These are phyloP conservation scores for Hetaerina titia DNA, from an alignment of 2,888 invertebrate species.

Conservation along the genomic window DNA sequence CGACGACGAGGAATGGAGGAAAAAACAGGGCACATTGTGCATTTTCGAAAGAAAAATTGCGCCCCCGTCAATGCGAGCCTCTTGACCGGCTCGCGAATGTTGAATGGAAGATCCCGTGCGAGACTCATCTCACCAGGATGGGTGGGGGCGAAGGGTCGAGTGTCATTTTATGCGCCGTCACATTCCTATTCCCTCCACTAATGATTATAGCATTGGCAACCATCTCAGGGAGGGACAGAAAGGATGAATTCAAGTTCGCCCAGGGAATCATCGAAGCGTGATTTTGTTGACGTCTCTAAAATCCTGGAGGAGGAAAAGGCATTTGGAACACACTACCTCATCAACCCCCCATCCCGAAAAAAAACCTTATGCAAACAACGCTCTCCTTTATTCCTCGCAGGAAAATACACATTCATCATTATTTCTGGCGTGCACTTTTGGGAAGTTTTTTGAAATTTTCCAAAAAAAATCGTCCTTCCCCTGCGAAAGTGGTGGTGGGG, in stretches of 20 bases:
- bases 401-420: constrained; percentile 62
- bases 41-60: constrained; percentile 14
- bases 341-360: background rate
- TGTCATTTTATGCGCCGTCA: background rate
- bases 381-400: background rate
- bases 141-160: background rate
- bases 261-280: constrained; percentile 50
- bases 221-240: background rate
- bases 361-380: background rate
- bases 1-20: background rate
- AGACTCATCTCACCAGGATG: background rate
- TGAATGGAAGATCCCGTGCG: background rate
- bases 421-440: constrained; percentile 59
- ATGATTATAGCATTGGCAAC: constrained; percentile 54
- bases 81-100: constrained; percentile 45
- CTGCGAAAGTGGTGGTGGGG: constrained; percentile 17
- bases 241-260: constrained; percentile 17
- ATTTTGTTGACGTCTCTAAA: background rate
- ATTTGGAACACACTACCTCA: background rate
- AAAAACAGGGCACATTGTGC: background rate
- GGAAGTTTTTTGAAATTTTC: constrained; percentile 21
- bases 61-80: constrained; percentile 9
- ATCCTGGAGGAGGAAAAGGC: constrained; percentile 30
- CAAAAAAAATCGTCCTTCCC: background rate
- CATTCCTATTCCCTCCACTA: constrained; percentile 23